phyloP scores from a whole-genome alignment of 2,797 vertebrate species.

The Apogon hyalosoma region DNA sequence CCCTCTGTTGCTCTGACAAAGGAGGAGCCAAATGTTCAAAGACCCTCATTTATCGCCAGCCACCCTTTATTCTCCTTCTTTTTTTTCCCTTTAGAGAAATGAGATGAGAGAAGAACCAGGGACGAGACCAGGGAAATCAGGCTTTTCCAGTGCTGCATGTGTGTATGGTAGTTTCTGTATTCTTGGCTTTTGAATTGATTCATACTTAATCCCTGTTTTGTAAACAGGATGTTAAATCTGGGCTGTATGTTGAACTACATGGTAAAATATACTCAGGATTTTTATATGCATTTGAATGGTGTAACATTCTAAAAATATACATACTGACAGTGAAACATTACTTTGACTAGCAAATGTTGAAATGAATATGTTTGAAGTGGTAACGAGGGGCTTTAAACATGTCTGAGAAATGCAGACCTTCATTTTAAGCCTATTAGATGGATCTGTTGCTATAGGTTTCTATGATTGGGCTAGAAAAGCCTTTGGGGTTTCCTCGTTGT shows the following conservation, averaged over 20 bases:
- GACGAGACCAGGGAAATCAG: conserved; percentile 24
- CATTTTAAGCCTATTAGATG: conserved; percentile 17
- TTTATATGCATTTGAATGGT: neutral
- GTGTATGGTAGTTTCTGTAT: neutral
- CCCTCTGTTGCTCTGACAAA: conserved; percentile 74
- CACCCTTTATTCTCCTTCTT: conserved; percentile 43
- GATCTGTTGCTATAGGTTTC: conserved; percentile 40
- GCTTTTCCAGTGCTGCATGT: conserved; percentile 35
- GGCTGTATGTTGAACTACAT: neutral
- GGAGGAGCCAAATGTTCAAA: conserved; percentile 71
- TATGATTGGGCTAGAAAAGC: conserved; percentile 44
- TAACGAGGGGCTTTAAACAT: neutral
- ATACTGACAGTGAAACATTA: neutral
- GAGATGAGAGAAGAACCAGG: conserved; percentile 32
- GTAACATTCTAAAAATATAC: neutral
- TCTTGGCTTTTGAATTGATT: conserved; percentile 2
- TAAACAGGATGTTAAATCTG: neutral
- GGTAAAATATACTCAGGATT: neutral
- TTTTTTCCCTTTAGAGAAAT: conserved; percentile 45
- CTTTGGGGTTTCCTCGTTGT: conserved; percentile 59
- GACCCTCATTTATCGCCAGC: conserved; percentile 65
- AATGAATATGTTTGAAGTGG: neutral
- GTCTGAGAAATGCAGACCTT: neutral
- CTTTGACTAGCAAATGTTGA: too few species aligned
- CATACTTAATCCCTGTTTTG: neutral